Percentiles rank a stretch among this genome's conserved stretches.
Evolutionary conservation across 2,888 invertebrate genomes (phyloP).

Genomic region (Epistrophella euchroma): DNA sequence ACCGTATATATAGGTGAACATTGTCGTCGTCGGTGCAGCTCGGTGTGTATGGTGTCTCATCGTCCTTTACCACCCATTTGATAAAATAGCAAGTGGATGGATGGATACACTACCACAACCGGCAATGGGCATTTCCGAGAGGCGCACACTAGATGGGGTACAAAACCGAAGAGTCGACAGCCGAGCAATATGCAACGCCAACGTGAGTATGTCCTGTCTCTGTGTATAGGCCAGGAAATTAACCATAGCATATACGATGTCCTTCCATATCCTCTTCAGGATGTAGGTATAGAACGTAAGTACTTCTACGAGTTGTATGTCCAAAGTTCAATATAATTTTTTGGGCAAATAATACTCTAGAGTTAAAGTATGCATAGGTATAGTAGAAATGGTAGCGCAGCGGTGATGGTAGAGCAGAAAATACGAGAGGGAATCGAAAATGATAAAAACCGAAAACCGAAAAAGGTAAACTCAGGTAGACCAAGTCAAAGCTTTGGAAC

Average conservation of each 20-base stretch:
- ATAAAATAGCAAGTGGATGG: slow-evolving; percentile 30
- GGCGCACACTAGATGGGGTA: slow-evolving; percentile 46
- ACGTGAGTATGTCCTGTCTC: slow-evolving; percentile 3
- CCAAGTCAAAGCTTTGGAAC: slow-evolving; percentile 69
- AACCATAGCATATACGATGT: slow-evolving; percentile 59
- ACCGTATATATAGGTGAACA: not conserved
- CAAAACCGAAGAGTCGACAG: slow-evolving; percentile 39
- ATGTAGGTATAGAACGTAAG: not conserved
- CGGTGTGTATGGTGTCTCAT: not conserved
- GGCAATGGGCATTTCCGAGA: slow-evolving; percentile 73
- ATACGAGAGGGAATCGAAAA: not conserved
- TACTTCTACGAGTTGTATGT: not conserved
- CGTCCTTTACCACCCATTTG: slow-evolving; percentile 8
- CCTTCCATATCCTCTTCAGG: slow-evolving; percentile 51
- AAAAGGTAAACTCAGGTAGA: slow-evolving; percentile 67
- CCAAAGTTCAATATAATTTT: slow-evolving; percentile 67
- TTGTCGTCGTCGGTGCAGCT: too few relatives aligned
- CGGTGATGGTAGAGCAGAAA: not conserved
- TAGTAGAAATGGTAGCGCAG: not conserved
- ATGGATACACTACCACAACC: slow-evolving; percentile 62
- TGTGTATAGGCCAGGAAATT: slow-evolving; percentile 71
- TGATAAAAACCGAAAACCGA: slow-evolving; percentile 35
- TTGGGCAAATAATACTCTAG: slow-evolving; percentile 61
- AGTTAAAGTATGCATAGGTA: not conserved
- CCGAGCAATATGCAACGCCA: slow-evolving; percentile 26